Evolutionary conservation across 2,113 vertebrate species (phyloP), one percentile per base, ranked within the genome.

Genomic region (Corydoras sp.): DNA sequence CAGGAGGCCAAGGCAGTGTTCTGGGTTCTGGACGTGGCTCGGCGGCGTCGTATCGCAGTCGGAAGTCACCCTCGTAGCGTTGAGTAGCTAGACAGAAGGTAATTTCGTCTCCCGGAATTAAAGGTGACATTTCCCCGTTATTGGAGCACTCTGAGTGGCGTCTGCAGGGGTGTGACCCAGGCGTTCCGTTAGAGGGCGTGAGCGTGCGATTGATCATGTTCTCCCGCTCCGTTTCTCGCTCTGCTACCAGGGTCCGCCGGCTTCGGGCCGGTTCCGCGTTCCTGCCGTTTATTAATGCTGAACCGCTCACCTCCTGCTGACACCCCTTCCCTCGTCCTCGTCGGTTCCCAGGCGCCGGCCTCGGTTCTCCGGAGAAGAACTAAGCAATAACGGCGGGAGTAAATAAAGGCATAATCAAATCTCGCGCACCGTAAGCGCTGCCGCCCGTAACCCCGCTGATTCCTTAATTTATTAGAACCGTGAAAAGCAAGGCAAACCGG

Each of bases 331-430:
- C 35, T 53, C 50, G 11, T 60, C 76, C 72, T 74, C 72, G 58
- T 72, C 62, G 65, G 75, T 43, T 31, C 63, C 62, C 58, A 69
- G 77, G 65, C 70, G 75, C 79, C 62, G 59, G 63, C 58, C 76
- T 63, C 53, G 58, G 71, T 73, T 78, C 84, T 82, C 84, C 59
- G 9, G 83, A 85, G 86, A 83, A 69, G 78, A 72, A 62, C 69
- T 80, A 84, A 85, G 85, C 85, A 89, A 88, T 88, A 88, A 86
- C 80, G 75, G 80, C 58, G 30, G 77, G 75, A 69, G 80, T 85
- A 83, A 84, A 84, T 75, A 86, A 86, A 76, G 74, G 78, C 80
- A 81, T 88, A 87, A 89, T 89, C 84, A 86, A 83, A 86, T 86
- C 81, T 82, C 83, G 83, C 79, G 82, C 77, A 69, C 79, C 71